Percentiles rank a stretch among this genome's conserved stretches.
Conservation (phyloP, 2,888 invertebrate genomes). For the Coenonympha arcania region DNA sequence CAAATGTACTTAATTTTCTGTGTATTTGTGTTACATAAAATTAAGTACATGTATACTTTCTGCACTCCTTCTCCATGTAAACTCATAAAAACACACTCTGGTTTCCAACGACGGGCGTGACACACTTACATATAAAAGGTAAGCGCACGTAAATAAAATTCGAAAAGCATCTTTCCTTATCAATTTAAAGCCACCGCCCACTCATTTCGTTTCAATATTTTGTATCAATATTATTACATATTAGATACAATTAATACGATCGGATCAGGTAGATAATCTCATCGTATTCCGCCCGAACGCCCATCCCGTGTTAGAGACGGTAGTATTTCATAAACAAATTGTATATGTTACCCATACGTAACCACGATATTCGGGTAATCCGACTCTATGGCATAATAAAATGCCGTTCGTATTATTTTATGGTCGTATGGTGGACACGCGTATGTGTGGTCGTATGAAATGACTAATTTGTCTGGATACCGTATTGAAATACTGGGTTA, state of each 20-base stretch:
- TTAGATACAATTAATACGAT: constrained; percentile 4
- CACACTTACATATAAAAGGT: too few species aligned
- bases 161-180: not conserved
- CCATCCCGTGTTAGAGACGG: constrained; percentile 6
- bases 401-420: constrained; percentile 24
- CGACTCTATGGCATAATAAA: constrained; percentile 20
- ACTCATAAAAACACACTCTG: too few species aligned
- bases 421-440: constrained; percentile 9
- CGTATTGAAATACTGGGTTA: not conserved
- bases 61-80: too few species aligned
- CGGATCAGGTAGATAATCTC: constrained; percentile 8
- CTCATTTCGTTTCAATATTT: not conserved
- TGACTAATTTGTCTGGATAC: constrained; percentile 4
- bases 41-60: too few species aligned
- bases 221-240: constrained; percentile 1
- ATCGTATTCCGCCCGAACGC: constrained; percentile 1
- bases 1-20: too few species aligned
- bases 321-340: constrained; percentile 20
- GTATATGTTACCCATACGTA: constrained; percentile 8
- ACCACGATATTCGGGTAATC: constrained; percentile 20
- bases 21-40: too few species aligned
- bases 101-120: too few species aligned
- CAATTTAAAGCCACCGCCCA: not conserved
- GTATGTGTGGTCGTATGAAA: constrained; percentile 9
- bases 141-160: too few species aligned